Evolutionary conservation across 2,113 vertebrate species (phyloP).

Genomic region (Odontesthes bonariensis): DNA sequence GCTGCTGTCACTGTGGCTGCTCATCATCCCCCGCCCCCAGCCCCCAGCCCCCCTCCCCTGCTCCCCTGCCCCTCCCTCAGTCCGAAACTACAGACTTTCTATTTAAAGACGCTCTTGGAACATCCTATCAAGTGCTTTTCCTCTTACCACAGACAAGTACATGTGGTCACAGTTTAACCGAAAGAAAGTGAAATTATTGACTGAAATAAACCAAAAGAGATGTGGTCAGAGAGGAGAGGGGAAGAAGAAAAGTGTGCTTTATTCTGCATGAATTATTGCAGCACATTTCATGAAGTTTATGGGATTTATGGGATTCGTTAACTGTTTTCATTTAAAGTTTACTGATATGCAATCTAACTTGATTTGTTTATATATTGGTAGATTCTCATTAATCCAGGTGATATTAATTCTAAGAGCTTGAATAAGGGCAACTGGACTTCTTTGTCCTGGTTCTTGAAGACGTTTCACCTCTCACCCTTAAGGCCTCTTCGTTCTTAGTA

Average conservation of each 20-base stretch:
- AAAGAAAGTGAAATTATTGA: neutral
- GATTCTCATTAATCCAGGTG: too few relatives aligned
- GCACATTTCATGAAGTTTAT: too few relatives aligned
- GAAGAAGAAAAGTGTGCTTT: neutral
- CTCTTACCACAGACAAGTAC: neutral
- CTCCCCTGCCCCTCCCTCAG: conserved; percentile 13
- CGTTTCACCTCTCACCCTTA: too few relatives aligned
- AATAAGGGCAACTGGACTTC: too few relatives aligned
- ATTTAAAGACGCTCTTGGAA: conserved; percentile 42
- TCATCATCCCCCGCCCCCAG: conserved; percentile 34
- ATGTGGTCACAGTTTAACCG: neutral
- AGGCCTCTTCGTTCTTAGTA: too few relatives aligned
- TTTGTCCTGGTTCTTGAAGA: too few relatives aligned
- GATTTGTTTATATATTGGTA: too few relatives aligned
- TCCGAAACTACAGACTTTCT: conserved; percentile 45
- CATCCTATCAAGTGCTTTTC: conserved; percentile 64
- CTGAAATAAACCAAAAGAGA: neutral
- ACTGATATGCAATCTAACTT: too few relatives aligned
- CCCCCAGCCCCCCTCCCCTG: neutral
- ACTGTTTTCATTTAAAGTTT: too few relatives aligned
- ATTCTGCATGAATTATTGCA: too few relatives aligned
- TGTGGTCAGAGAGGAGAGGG: neutral
- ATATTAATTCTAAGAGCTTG: too few relatives aligned
- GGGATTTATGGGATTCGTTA: too few relatives aligned
- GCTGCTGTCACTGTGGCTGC: conserved; percentile 51